Conservation (phyloP, 1,140 invertebrate genomes). For the Macrotrachela quadricornifera region DNA sequence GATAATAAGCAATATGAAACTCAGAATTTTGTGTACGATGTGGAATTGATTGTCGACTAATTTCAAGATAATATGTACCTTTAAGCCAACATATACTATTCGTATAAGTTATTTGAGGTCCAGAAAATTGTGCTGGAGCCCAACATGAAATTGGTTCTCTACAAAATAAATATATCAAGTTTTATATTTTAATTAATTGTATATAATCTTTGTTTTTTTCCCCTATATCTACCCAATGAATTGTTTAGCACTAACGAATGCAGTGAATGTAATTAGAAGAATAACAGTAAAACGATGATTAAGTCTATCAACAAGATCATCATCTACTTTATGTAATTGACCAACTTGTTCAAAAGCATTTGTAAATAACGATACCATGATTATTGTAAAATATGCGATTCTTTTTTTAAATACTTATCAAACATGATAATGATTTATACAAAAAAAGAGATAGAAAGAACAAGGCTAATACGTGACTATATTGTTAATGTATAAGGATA, state of each 20-base stretch:
- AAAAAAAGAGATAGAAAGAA: too few relatives aligned
- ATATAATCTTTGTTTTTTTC: too few relatives aligned
- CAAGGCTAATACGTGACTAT: too few relatives aligned
- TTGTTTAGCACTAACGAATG: slow-evolving; percentile 74
- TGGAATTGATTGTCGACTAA: not conserved
- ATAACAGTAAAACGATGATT: slow-evolving; percentile 36
- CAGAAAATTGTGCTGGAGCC: slow-evolving; percentile 6
- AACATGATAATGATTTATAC: too few relatives aligned
- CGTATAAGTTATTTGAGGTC: not conserved
- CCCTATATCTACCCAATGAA: slow-evolving; percentile 34
- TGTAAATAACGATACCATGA: too few relatives aligned
- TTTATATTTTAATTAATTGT: too few relatives aligned
- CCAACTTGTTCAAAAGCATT: too few relatives aligned
- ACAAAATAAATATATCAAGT: slow-evolving; percentile 29
- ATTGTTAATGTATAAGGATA: too few relatives aligned
- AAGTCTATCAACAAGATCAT: slow-evolving; percentile 36
- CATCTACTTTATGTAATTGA: slow-evolving; percentile 21
- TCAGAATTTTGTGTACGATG: not conserved
- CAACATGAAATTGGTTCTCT: slow-evolving; percentile 20
- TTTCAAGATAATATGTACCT: slow-evolving; percentile 8
- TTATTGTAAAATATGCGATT: too few relatives aligned
- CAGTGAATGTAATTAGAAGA: slow-evolving; percentile 33
- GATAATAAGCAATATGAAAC: slow-evolving; percentile 8
- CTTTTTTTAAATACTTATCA: too few relatives aligned
- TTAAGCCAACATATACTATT: slow-evolving; percentile 7